A percentile compares a stretch with the other conserved stretches of the same genome.
Evolutionary conservation across 2,797 vertebrate genomes (phyloP).

Genomic region (Bradypodion pumilum): DNA sequence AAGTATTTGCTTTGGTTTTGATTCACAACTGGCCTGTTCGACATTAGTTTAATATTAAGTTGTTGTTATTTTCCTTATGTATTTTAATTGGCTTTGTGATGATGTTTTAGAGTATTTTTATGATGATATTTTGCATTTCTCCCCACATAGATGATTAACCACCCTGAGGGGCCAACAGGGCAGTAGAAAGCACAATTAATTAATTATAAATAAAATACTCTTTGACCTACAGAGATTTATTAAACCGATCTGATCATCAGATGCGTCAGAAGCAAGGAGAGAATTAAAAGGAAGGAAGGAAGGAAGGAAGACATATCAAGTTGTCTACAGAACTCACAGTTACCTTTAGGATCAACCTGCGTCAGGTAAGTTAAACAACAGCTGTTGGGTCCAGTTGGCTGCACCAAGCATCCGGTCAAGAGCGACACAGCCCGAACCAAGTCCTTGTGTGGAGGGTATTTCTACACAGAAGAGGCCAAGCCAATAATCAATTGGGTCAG

Average conservation of each 20-base stretch:
- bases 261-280: too few relatives aligned
- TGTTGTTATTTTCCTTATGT: too few relatives aligned
- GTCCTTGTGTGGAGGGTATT: conserved; percentile 72
- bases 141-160: too few relatives aligned
- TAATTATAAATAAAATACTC: not conserved
- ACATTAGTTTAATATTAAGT: too few relatives aligned
- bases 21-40: too few relatives aligned
- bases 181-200: not conserved
- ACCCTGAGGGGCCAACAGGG: too few relatives aligned
- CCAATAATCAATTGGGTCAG: not conserved
- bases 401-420: conserved; percentile 81
- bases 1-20: too few relatives aligned
- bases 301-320: not conserved
- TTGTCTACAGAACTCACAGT: not conserved
- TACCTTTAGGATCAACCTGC: conserved; percentile 87
- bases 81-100: too few relatives aligned
- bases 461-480: conserved; percentile 59
- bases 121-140: too few relatives aligned
- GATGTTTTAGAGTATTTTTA: too few relatives aligned
- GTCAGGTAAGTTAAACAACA: conserved; percentile 84
- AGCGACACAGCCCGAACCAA: conserved; percentile 83
- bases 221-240: not conserved
- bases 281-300: not conserved
- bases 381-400: conserved; percentile 77
- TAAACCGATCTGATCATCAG: not conserved